Percentiles rank a stretch among this genome's conserved stretches.
Evolutionary conservation across 2,113 vertebrate species (phyloP).

Genomic region (Burhinus bistriatus): DNA sequence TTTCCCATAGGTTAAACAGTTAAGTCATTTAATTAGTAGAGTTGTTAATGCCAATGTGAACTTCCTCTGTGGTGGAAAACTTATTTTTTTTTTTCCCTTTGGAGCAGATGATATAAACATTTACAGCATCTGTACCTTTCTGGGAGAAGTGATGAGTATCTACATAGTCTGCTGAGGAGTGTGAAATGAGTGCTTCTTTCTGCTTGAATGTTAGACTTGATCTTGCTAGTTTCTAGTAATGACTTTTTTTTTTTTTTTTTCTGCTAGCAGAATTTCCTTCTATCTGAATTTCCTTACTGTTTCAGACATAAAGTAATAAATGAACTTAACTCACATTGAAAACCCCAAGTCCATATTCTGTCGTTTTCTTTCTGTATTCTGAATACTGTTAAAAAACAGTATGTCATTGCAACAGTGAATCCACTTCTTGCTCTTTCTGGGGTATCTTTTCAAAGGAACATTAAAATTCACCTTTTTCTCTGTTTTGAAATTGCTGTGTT

Average conservation of each 20-base stretch:
- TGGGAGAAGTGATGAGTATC: neutral
- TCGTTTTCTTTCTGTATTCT: neutral
- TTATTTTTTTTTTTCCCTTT: neutral
- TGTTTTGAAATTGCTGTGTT: neutral
- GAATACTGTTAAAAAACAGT: neutral
- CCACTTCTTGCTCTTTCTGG: neutral
- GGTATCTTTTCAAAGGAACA: neutral
- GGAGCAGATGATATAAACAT: neutral
- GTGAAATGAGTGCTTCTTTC: neutral
- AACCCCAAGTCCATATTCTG: neutral
- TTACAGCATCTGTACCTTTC: neutral
- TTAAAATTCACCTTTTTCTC: neutral
- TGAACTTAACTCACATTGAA: neutral
- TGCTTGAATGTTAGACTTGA: neutral
- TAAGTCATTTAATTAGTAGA: neutral
- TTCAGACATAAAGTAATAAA: neutral
- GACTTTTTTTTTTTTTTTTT: neutral
- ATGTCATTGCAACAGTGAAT: neutral
- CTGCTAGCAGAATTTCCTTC: neutral
- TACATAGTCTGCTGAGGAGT: conserved; percentile 16
- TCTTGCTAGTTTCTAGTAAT: neutral
- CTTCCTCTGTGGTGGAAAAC: neutral
- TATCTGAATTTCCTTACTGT: neutral
- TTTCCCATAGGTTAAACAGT: neutral
- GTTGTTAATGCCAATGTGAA: neutral